Evolutionary conservation across 2,113 vertebrate genomes (phyloP).

Genomic region (Aviceda subcristata): DNA sequence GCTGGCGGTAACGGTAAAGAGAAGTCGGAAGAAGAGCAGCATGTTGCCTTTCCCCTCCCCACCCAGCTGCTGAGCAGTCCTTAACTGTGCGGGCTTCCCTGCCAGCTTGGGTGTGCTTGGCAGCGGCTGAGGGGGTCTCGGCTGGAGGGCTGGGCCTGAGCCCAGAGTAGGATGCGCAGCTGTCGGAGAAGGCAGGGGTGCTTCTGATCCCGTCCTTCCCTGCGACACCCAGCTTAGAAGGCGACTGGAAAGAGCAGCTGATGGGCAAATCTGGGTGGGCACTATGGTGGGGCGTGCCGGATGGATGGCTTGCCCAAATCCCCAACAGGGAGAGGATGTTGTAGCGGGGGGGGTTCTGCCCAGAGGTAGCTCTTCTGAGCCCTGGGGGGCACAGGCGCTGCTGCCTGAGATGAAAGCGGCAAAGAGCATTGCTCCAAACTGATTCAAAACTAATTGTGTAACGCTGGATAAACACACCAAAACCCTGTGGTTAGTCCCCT

Average conservation of each 20-base stretch:
- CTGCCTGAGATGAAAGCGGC: background rate
- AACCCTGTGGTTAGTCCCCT: background rate
- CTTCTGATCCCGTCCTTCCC: background rate
- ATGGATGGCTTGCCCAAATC: background rate
- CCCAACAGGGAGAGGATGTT: background rate
- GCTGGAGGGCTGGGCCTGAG: background rate
- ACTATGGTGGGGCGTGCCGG: background rate
- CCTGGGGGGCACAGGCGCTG: background rate
- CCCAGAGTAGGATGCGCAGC: background rate
- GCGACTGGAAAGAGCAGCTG: background rate
- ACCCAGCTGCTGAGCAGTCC: background rate
- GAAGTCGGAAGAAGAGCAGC: background rate
- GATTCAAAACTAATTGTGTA: background rate
- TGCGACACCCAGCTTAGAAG: background rate
- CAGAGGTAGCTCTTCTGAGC: background rate
- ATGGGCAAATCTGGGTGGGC: too few species aligned
- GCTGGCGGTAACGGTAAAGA: fast-evolving
- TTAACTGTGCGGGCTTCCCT: background rate
- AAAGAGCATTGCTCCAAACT: background rate
- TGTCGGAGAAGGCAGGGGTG: background rate
- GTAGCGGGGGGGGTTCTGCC: background rate
- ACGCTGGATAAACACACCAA: background rate
- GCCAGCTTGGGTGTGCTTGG: background rate
- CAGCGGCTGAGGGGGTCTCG: background rate
- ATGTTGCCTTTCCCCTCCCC: fast-evolving